Percentiles rank a stretch among this genome's conserved stretches.
phyloP scores from a whole-genome alignment of 2,113 vertebrate species.

The Phalacrocorax carbo region DNA sequence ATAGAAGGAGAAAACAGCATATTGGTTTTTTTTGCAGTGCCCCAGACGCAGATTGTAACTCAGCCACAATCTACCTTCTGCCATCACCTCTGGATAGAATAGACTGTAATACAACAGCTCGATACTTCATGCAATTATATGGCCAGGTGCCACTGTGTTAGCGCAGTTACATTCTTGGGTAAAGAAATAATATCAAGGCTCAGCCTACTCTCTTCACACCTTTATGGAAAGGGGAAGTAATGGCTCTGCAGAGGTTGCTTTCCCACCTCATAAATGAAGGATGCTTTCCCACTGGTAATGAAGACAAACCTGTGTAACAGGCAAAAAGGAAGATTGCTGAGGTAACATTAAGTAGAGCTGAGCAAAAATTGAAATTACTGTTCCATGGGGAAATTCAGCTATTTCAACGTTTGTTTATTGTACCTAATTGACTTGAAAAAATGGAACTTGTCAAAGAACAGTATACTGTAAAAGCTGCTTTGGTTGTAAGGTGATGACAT shows the following conservation, averaged over 20 bases:
- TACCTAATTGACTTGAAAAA: constrained; percentile 48
- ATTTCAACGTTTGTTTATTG: constrained; percentile 35
- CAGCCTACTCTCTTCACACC: constrained; percentile 7
- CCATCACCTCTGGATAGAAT: background rate
- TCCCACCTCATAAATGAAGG: constrained; percentile 58
- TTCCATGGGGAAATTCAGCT: constrained; percentile 22
- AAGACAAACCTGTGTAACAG: background rate
- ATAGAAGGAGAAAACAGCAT: background rate
- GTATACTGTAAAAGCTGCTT: background rate
- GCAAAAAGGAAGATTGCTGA: background rate
- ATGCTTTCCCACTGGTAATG: constrained; percentile 26
- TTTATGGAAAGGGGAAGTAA: constrained; percentile 36
- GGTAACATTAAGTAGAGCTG: background rate
- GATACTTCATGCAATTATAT: background rate
- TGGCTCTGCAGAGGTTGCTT: constrained; percentile 50
- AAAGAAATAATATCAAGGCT: constrained; percentile 28
- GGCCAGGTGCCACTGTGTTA: constrained; percentile 7
- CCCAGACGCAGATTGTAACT: background rate
- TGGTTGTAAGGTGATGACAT: background rate
- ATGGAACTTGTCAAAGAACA: background rate
- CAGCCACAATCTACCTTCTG: background rate
- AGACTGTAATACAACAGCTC: background rate
- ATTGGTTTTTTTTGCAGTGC: background rate
- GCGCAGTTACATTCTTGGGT: background rate
- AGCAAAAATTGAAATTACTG: constrained; percentile 35